A percentile compares a stretch with the other conserved stretches of the same genome.
phyloP scores from a whole-genome alignment of 2,888 invertebrate species.

The Podabrus alpinus region DNA sequence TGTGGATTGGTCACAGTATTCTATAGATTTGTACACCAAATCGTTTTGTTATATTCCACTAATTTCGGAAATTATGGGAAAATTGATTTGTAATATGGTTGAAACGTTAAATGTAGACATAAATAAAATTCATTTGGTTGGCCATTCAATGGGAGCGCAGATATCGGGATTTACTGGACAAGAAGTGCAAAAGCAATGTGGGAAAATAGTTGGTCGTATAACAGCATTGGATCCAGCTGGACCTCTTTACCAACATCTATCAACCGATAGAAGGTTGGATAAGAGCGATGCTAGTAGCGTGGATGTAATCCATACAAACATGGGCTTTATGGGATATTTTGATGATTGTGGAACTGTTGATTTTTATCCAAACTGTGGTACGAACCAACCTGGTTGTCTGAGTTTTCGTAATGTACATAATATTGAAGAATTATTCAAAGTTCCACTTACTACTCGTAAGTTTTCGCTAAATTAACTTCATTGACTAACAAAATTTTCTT shows the following conservation, averaged over 20 bases:
- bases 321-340: too few relatives aligned
- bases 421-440: too few relatives aligned
- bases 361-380: constrained; percentile 20
- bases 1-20: too few relatives aligned
- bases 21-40: background rate
- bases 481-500: background rate
- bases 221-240: constrained; percentile 24
- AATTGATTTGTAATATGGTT: too few relatives aligned
- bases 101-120: too few relatives aligned
- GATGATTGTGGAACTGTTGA: constrained; percentile 12
- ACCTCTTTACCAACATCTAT: constrained; percentile 1
- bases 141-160: too few relatives aligned
- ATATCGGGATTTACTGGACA: constrained; percentile 17
- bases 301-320: too few relatives aligned
- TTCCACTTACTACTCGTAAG: too few relatives aligned
- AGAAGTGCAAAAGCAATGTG: background rate
- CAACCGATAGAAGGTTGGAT: background rate
- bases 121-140: too few relatives aligned
- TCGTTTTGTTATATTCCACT: constrained; percentile 3
- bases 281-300: too few relatives aligned
- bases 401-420: background rate
- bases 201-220: constrained; percentile 5
- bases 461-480: too few relatives aligned
- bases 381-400: constrained; percentile 4
- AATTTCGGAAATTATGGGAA: background rate